These are phyloP conservation scores for Amblyopsis rosae DNA, from an alignment of 2,113 vertebrate species.

Conservation along the genomic window DNA sequence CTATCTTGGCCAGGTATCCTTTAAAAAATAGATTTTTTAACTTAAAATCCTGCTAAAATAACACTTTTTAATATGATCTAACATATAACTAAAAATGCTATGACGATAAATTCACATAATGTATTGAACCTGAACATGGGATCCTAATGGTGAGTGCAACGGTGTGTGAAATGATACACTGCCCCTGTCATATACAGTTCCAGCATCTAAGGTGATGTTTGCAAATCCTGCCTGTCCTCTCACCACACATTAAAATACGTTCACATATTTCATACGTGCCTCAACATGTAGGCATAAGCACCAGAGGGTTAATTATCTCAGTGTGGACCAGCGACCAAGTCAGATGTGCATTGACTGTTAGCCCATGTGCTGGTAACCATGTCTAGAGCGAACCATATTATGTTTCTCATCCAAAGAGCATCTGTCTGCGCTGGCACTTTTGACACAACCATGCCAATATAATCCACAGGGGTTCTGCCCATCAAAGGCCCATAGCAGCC, in stretches of 20 bases:
- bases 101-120: too few relatives aligned
- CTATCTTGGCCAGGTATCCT: too few relatives aligned
- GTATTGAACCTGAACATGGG: too few relatives aligned
- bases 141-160: too few relatives aligned
- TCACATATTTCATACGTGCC: slow-evolving; percentile 15
- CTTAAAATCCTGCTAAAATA: too few relatives aligned
- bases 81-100: too few relatives aligned
- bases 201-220: slow-evolving; percentile 1
- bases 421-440: background rate
- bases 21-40: too few relatives aligned
- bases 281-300: background rate
- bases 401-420: slow-evolving; percentile 14
- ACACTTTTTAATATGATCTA: too few relatives aligned
- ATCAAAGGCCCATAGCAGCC: slow-evolving; percentile 14
- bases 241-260: slow-evolving; percentile 17
- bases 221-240: background rate
- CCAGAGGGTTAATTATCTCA: slow-evolving; percentile 28
- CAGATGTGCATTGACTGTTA: background rate
- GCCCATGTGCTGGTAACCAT: slow-evolving; percentile 8
- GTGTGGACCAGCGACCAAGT: background rate
- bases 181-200: background rate
- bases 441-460: slow-evolving; percentile 13
- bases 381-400: slow-evolving; percentile 32
- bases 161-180: background rate
- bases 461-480: slow-evolving; percentile 28